Evolutionary conservation across 2,888 invertebrate species (phyloP), one percentile per base, ranked within the genome.

Genomic region (Rhagophthalmus giganteus): DNA sequence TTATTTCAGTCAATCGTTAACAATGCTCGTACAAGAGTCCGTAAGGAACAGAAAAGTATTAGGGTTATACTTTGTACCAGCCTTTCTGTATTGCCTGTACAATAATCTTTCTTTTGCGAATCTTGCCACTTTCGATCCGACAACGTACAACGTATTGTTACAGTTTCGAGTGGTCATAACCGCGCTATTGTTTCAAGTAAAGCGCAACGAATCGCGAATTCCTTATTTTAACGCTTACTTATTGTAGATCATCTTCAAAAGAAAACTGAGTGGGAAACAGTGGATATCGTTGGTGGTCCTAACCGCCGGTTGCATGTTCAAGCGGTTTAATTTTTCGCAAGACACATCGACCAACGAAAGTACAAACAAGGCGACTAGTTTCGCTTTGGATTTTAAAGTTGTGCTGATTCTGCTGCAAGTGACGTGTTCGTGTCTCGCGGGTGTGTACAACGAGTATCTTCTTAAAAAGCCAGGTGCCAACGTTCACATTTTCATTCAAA

Each of bases 371-470:
- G 63, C 65, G 1, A 51, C 51, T 9, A 67, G 79, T 6, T 74
- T 76, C 65, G 68, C 76, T 65, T 76, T 76, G 40, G 83, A 80
- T 61, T 73, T 85, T 16, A 85, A 82, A 63, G 83, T 84, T 15
- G 58, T 86, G 15, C 82, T 85, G 16, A 85, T 86, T 50, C 77
- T 84, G 54, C 81, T 88, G 11, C 88, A 95, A 81, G 88, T 90
- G 37, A 82, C 94, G 57, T 94, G 90, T 69, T 96, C 96, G 0
- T 96, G 95, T 63, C 76, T 94, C 52, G 96, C 96, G 0, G 96
- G 96, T 3, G 96, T 96, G 2, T 97, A 95, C 74, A 96, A 95
- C 71, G 96, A 97, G 71, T 94, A 91, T 74, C 78, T 97, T 40
- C 77, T 97, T 2, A 96, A 96, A 77, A 87, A 87, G 15, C 84